Evolutionary conservation across 2,888 invertebrate genomes (phyloP).

Genomic region (Cosmorhoe ocellata): DNA sequence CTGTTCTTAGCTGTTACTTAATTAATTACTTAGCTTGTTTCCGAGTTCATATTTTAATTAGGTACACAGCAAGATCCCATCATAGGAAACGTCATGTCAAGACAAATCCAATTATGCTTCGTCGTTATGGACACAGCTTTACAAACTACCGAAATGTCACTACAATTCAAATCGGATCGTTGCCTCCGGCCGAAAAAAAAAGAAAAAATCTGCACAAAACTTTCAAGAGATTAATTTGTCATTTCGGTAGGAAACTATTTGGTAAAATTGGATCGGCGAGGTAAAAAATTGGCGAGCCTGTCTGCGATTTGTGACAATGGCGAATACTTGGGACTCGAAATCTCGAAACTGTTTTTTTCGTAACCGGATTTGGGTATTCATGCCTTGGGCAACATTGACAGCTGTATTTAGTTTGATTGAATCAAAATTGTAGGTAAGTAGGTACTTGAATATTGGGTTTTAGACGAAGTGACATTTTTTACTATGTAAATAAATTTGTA

Average conservation of each 20-base stretch:
- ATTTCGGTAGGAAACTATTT: conserved; percentile 70
- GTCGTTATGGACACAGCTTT: conserved; percentile 50
- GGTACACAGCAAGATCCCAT: conserved; percentile 11
- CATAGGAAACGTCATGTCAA: conserved; percentile 26
- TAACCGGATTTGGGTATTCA: conserved; percentile 16
- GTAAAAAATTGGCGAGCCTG: conserved; percentile 42
- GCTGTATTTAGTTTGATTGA: conserved; percentile 2
- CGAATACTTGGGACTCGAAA: conserved; percentile 21
- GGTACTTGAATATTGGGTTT: neutral
- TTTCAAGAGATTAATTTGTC: conserved; percentile 80
- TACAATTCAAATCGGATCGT: conserved; percentile 65
- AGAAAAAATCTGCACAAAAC: conserved; percentile 48
- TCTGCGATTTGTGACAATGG: conserved; percentile 32
- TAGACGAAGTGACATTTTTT: too few species aligned
- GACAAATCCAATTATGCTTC: conserved; percentile 22
- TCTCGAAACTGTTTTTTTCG: conserved; percentile 9
- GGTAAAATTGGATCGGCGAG: conserved; percentile 41
- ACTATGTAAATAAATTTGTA: too few species aligned
- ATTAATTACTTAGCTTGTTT: conserved; percentile 1
- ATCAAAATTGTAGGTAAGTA: too few species aligned
- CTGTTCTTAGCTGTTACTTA: too few species aligned
- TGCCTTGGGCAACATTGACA: conserved; percentile 10
- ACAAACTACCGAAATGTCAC: conserved; percentile 73
- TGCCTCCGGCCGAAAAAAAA: conserved; percentile 62
- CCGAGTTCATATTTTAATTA: conserved; percentile 1